phyloP scores from a whole-genome alignment of 2,888 invertebrate genomes.

The Mamestra brassicae region DNA sequence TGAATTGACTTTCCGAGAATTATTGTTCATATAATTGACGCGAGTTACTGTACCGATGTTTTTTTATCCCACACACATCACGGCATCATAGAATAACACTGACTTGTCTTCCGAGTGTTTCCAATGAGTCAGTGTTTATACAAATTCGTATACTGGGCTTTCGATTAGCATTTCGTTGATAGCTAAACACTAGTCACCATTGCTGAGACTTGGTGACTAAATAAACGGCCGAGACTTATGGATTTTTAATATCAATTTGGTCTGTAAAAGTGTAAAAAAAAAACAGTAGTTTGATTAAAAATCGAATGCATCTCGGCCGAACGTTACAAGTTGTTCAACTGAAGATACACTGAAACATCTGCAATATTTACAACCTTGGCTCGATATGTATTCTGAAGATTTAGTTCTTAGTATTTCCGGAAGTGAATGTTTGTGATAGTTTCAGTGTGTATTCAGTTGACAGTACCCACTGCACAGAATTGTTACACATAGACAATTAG shows the following conservation, averaged over 20 bases:
- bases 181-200: slow-evolving; percentile 29
- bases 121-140: slow-evolving; percentile 41
- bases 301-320: slow-evolving; percentile 43
- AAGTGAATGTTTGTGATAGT: slow-evolving; percentile 8
- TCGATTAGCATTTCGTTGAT: slow-evolving; percentile 76
- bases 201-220: slow-evolving; percentile 42
- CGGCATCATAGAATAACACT: slow-evolving; percentile 32
- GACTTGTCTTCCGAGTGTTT: slow-evolving; percentile 42
- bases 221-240: slow-evolving; percentile 32
- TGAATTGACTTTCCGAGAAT: slow-evolving; percentile 41
- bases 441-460: slow-evolving; percentile 48
- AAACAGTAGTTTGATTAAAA: slow-evolving; percentile 14
- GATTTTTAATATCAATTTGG: slow-evolving; percentile 40
- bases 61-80: slow-evolving; percentile 47
- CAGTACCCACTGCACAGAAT: slow-evolving; percentile 21
- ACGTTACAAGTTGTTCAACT: not conserved
- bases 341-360: slow-evolving; percentile 47
- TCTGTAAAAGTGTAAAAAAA: slow-evolving; percentile 7
- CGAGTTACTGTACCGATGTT: slow-evolving; percentile 38
- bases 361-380: slow-evolving; percentile 33
- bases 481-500: slow-evolving; percentile 30
- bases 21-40: slow-evolving; percentile 73
- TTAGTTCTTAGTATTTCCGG: slow-evolving; percentile 4
- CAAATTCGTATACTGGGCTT: slow-evolving; percentile 73
- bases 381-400: slow-evolving; percentile 24